A percentile compares a stretch with the other conserved stretches of the same genome.
Evolutionary conservation across 2,797 vertebrate species (phyloP).

Genomic region (Pagetopsis macropterus): DNA sequence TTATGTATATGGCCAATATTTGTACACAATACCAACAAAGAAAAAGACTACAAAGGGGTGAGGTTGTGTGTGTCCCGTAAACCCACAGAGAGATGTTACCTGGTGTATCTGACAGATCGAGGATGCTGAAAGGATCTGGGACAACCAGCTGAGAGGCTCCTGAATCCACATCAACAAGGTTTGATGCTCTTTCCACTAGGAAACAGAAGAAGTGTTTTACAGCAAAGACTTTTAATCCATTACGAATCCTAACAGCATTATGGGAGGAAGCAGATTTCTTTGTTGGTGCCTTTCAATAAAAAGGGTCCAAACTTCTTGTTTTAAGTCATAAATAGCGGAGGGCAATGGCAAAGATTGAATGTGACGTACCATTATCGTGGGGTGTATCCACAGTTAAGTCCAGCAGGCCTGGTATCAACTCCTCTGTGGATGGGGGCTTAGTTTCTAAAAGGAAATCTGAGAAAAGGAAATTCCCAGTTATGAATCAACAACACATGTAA

Average conservation of each 20-base stretch:
- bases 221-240: slow-evolving; percentile 11
- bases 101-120: slow-evolving; percentile 87
- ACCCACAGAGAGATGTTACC: slow-evolving; percentile 75
- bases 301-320: neutral
- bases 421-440: slow-evolving; percentile 83
- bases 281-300: neutral
- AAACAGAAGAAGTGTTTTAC: slow-evolving; percentile 10
- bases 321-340: neutral
- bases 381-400: slow-evolving; percentile 62
- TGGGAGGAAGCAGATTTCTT: neutral
- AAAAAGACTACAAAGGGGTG: no score
- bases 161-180: slow-evolving; percentile 63
- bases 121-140: slow-evolving; percentile 88
- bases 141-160: slow-evolving; percentile 86
- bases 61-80: no score
- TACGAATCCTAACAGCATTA: neutral
- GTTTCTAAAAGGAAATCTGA: slow-evolving; percentile 85
- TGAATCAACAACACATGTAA: neutral
- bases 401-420: slow-evolving; percentile 90
- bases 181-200: slow-evolving; percentile 64
- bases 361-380: slow-evolving; percentile 65
- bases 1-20: no score
- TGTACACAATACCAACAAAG: no score
- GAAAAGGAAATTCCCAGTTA: neutral
- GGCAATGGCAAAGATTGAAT: neutral